These are phyloP conservation scores for Heterodera schachtii DNA, from an alignment of 1,140 invertebrate species.

Conservation along the genomic window DNA sequence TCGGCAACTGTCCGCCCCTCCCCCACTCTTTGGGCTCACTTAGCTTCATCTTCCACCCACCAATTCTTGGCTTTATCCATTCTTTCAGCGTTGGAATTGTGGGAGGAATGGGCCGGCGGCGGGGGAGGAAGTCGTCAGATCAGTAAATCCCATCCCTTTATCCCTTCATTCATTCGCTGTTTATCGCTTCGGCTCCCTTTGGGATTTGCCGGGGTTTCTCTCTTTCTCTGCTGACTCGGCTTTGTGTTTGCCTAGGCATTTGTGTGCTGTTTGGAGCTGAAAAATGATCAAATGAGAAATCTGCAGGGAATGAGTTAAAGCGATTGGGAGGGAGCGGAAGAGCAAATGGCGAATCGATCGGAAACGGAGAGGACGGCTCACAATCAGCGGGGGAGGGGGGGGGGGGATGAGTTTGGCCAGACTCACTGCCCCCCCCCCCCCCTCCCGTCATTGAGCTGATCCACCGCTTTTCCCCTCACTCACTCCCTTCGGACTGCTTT, in stretches of 20 bases:
- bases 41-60: not conserved
- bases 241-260: constrained; percentile 15
- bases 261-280: not conserved
- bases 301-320: not conserved
- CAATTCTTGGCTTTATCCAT: not conserved
- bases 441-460: not conserved
- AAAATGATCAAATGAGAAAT: not conserved
- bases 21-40: not conserved
- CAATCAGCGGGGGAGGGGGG: not conserved
- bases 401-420: not conserved
- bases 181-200: not conserved
- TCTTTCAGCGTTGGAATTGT: not conserved
- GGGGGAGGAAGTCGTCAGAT: not conserved
- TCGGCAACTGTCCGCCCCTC: not conserved
- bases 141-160: not conserved
- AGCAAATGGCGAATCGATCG: constrained; percentile 5
- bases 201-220: constrained; percentile 1
- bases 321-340: not conserved
- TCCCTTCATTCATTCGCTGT: not conserved
- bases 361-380: not conserved
- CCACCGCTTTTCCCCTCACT: not conserved
- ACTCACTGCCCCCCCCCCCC: not conserved
- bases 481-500: not conserved
- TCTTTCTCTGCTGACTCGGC: not conserved
- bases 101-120: too few species aligned